Evolutionary conservation across 2,888 invertebrate genomes (phyloP), one percentile per base, ranked within the genome.

Genomic region (Idaea biselata): DNA sequence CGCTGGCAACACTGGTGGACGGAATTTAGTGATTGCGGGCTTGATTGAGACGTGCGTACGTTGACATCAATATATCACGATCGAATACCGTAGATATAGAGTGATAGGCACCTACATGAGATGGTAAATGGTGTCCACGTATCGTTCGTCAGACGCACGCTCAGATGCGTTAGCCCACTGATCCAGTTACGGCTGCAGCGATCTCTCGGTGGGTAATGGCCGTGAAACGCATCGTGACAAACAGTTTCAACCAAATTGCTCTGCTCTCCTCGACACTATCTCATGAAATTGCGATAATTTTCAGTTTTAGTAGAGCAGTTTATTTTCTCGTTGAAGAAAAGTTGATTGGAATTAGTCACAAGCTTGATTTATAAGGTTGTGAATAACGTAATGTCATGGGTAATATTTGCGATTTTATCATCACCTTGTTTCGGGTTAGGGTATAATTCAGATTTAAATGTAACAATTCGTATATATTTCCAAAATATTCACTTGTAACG

Each of bases 161-260:
- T 18, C 0, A 66, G 61, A 59, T 60, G 61, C 65, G 69, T 63
- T 73, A 69, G 71, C 72, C 72, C 68, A 73, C 66, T 73, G 70
- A 66, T 72, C 73, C 68, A 73, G 63, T 71, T 73, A 56, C 56
- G 61, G 63, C 56, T 63, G 66, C 60, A 67, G 68, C 71, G 65
- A 68, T 70, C 69, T 73, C 66, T 65, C 60, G 63, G 58, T 63
- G 62, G 64, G 70, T 71, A 68, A 70, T 68, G 68, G 69, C 70
- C 74, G 70, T 70, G 73, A 72, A 74, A 74, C 72, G 70, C 73
- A 69, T 63, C 74, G 63, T 72, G 72, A 73, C 70, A 77, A 68
- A 75, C 73, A 70, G 70, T 73, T 77, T 75, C 73, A 70, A 73
- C 73, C 64, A 75, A 77, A 74, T 72, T 72, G 69, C 71, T 68